Base-by-base conservation (phyloP, 1,140 invertebrate species). In the Macrostomum lignano region DNA sequence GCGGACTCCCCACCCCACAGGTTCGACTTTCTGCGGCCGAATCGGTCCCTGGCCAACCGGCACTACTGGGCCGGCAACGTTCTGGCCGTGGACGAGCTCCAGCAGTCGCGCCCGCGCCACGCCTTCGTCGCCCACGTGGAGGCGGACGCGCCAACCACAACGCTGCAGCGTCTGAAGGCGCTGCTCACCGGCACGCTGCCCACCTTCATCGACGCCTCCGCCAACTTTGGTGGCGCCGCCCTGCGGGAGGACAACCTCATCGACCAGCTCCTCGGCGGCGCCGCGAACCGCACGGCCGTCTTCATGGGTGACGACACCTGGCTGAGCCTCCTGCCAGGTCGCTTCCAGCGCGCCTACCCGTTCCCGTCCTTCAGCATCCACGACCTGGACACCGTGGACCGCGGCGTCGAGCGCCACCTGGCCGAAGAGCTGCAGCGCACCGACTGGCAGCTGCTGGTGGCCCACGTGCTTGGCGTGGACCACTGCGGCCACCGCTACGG, bases 241-340 rank as follows among this genome's bases (percentile, higher is more conserved):
- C 71, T 93, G 17, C 65, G 68, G 40, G 84, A 91, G 60, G 84
- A 93, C 47, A 93, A 86, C 61, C 60, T 86, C 15, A 70, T 93
- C 29, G 69, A 78, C 52, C 78, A 86, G 53, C 38, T 67, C 22
- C 65, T 68, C 31, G 42, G 46, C 6, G 36, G 44, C 31, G 45
- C 38, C 35, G 17, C 21, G 13, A 20, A 15, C 5, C 63, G 65
- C 37, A 67, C 66, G 11, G 62, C 74, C 25, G 68, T 77, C 5
- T 75, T 93, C 44, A 65, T 91, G 48, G 86, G 86, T 3, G 86
- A 96, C 62, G 81, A 91, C 51, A 94, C 84, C 0, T 96, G 86
- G 86, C 65, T 64, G 2, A 67, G 68, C 21, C 47, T 66, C 10
- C 64, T 61, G 45, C 62, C 62, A 3, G 61, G 64, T 6, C 65